A percentile compares a stretch with the other conserved stretches of the same genome.
phyloP scores from a whole-genome alignment of 2,888 invertebrate species.

The Chromoteleia sp. region DNA sequence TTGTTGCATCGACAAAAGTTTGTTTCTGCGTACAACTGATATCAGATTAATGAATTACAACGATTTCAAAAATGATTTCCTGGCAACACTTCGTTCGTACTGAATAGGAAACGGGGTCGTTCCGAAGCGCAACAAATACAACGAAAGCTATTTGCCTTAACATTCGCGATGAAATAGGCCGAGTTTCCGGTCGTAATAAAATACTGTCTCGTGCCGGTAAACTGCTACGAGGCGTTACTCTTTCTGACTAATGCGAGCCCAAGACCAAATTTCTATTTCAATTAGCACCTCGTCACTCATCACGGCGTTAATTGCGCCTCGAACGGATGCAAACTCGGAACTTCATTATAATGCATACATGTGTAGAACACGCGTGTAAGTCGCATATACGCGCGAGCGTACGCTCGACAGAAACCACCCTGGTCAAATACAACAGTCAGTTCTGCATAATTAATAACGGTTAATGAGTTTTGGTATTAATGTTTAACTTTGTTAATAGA shows the following conservation, averaged over 20 bases:
- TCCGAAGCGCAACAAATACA: neutral
- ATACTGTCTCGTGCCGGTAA: neutral
- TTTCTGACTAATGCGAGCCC: conserved; percentile 5
- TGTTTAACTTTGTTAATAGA: neutral
- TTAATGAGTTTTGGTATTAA: conserved; percentile 4
- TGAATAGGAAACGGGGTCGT: neutral
- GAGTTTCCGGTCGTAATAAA: conserved; percentile 19
- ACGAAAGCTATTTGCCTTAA: conserved; percentile 4
- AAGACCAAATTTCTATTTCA: conserved; percentile 27
- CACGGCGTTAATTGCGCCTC: conserved; percentile 5
- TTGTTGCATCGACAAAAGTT: too few relatives aligned
- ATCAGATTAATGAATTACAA: too few relatives aligned
- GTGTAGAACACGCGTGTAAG: neutral
- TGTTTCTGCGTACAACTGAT: too few relatives aligned
- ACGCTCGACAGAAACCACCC: neutral
- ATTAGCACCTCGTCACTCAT: conserved; percentile 21
- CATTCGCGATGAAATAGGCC: conserved; percentile 14
- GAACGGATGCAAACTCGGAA: conserved; percentile 1
- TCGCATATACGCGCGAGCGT: neutral
- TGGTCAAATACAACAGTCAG: conserved; percentile 30
- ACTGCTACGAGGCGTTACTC: conserved; percentile 14
- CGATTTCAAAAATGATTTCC: too few relatives aligned
- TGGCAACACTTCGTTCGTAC: too few relatives aligned
- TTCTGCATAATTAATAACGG: conserved; percentile 14
- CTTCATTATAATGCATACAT: conserved; percentile 10